Evolutionary conservation across 2,888 invertebrate genomes (phyloP).

Genomic region (Heliconius aoede): DNA sequence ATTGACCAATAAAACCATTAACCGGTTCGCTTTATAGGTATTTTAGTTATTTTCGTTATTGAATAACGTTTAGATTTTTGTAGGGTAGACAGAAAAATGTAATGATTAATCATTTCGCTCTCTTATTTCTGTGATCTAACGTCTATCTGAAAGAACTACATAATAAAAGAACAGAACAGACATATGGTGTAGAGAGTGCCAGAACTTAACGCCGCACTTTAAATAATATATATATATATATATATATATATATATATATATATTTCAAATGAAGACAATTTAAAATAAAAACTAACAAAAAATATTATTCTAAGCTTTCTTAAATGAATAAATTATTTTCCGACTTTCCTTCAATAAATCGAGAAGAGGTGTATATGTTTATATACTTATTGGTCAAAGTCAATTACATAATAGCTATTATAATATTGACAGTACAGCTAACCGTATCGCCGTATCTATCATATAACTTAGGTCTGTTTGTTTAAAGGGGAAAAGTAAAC

Average conservation of each 20-base stretch:
- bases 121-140: neutral
- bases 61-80: neutral
- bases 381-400: neutral
- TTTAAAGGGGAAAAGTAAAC: constrained; percentile 51
- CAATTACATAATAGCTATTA: constrained; percentile 4
- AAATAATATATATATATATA: too few species aligned
- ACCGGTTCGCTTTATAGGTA: neutral
- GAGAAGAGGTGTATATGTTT: neutral
- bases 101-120: neutral
- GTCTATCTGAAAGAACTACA: too few species aligned
- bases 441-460: constrained; percentile 14
- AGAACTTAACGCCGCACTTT: too few species aligned
- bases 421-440: constrained; percentile 14
- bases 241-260: too few species aligned
- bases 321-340: neutral
- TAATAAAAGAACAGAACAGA: too few species aligned
- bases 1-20: constrained; percentile 25
- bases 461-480: constrained; percentile 14
- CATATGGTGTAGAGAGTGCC: too few species aligned
- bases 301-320: too few species aligned
- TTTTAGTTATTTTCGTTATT: constrained; percentile 18
- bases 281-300: too few species aligned
- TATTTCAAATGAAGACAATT: too few species aligned
- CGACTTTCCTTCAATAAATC: neutral
- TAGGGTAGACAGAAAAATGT: neutral